Conservation (phyloP, 2,113 vertebrate species). For the Caloenas nicobarica region DNA sequence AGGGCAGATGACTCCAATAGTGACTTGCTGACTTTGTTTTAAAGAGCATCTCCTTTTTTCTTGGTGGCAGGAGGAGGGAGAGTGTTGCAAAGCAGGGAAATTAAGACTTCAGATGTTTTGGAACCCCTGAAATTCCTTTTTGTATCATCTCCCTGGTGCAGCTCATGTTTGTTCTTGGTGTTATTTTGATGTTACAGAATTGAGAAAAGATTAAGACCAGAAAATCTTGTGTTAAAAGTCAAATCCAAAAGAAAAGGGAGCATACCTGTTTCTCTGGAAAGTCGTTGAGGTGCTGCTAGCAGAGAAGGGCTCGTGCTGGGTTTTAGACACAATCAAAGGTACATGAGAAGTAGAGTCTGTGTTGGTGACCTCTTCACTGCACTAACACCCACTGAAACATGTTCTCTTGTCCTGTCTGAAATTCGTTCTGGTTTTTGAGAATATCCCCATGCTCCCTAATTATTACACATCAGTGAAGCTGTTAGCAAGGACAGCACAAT, state of each 20-base stretch:
- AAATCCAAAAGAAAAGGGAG: background rate
- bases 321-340: background rate
- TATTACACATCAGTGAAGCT: background rate
- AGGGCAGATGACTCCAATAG: background rate
- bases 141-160: fast-evolving
- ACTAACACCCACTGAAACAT: background rate
- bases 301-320: background rate
- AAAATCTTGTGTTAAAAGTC: constrained; percentile 5
- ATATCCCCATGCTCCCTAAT: background rate
- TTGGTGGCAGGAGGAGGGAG: background rate
- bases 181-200: constrained; percentile 20
- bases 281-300: background rate
- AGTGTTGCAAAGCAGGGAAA: background rate
- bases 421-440: background rate
- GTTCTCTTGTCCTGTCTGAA: background rate
- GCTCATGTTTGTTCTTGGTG: background rate
- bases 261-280: background rate
- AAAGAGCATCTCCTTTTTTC: background rate
- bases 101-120: background rate
- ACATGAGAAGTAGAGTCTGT: background rate
- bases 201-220: background rate
- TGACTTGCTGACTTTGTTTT: background rate
- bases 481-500: background rate
- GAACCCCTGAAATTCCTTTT: background rate
- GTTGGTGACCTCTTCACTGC: background rate